phyloP scores from a whole-genome alignment of 2,797 vertebrate species.

The Garrulus glandarius region DNA sequence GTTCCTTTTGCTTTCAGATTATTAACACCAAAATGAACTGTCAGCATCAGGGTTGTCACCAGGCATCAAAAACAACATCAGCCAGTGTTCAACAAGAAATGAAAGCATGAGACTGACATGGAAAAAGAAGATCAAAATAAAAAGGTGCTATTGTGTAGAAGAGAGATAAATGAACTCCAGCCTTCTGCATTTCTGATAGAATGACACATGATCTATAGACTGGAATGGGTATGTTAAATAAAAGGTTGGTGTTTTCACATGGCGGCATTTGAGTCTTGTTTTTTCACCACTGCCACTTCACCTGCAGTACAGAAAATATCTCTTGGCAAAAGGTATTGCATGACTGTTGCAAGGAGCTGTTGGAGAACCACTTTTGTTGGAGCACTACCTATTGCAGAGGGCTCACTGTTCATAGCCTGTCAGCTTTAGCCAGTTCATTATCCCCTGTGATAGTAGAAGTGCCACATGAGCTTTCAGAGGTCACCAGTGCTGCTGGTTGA shows the following conservation, averaged over 20 bases:
- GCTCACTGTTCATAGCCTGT: background rate
- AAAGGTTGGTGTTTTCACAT: background rate
- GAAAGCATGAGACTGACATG: background rate
- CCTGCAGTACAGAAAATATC: background rate
- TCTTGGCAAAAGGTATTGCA: background rate
- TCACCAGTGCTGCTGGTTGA: background rate
- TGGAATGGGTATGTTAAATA: background rate
- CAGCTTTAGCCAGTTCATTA: background rate
- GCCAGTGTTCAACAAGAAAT: background rate
- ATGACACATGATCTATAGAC: background rate
- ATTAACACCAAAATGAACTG: conserved; percentile 2
- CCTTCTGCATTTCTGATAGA: background rate
- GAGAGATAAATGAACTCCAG: background rate
- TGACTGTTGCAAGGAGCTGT: background rate
- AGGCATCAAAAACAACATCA: background rate
- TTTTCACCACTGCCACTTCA: background rate
- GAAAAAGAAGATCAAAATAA: conserved; percentile 9
- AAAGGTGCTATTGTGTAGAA: background rate
- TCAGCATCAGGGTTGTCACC: background rate
- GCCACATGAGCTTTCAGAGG: background rate
- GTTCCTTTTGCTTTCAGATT: background rate
- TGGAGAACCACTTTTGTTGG: background rate
- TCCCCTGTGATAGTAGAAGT: background rate
- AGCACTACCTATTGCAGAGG: background rate
- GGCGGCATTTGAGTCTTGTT: background rate